A percentile compares a stretch with the other conserved stretches of the same genome.
Conservation (phyloP, 2,113 vertebrate species). For the Prietella phreatophila region DNA sequence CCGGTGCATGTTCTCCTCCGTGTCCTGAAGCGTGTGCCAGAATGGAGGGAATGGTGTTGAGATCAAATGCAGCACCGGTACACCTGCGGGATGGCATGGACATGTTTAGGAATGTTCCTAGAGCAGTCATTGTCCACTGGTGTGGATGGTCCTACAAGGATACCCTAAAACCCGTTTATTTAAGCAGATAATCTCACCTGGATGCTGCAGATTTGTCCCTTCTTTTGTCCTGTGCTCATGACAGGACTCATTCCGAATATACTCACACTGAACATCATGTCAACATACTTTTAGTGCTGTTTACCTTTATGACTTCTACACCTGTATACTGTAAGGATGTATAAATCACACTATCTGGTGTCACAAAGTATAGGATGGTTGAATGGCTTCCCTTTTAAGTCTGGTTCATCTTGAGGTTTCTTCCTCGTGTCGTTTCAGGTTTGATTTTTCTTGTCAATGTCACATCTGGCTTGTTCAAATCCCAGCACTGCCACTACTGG, state of each 20-base stretch:
- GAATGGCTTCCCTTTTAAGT: neutral
- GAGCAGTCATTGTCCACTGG: neutral
- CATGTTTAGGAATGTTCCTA: neutral
- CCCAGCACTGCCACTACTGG: no score
- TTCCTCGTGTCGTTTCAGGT: no score
- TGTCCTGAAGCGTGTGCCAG: conserved; percentile 85
- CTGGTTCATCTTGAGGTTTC: neutral
- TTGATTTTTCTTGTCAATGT: neutral
- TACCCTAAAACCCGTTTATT: neutral
- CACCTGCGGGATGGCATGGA: conserved; percentile 63
- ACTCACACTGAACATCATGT: neutral
- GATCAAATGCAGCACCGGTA: conserved; percentile 84
- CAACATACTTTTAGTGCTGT: neutral
- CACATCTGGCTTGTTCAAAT: neutral
- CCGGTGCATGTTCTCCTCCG: conserved; percentile 79
- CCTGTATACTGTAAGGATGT: neutral
- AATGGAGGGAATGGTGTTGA: conserved; percentile 85
- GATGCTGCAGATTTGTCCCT: neutral
- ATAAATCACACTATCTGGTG: neutral
- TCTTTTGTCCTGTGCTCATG: neutral
- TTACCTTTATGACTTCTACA: neutral
- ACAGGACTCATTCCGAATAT: no score
- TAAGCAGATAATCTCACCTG: neutral
- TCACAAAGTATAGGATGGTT: neutral
- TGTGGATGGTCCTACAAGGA: neutral